phyloP scores from a whole-genome alignment of 2,888 invertebrate species.

The Teinopalpus imperialis region DNA sequence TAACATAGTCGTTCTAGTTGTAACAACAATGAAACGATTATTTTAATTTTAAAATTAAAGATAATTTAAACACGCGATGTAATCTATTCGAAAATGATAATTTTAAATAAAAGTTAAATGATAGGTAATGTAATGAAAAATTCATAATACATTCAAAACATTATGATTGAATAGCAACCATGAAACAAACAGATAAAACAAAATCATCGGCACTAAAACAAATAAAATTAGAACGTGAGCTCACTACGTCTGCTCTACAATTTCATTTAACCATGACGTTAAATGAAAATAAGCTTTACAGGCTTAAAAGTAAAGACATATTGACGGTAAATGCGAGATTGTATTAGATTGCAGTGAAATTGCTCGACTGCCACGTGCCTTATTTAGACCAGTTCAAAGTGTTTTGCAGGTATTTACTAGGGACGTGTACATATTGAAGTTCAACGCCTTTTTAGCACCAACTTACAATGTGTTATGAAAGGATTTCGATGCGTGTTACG shows the following conservation, averaged over 20 bases:
- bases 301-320: slow-evolving; percentile 28
- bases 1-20: no score
- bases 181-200: slow-evolving; percentile 20
- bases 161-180: slow-evolving; percentile 1
- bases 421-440: slow-evolving; percentile 26
- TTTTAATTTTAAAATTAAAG: no score
- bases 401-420: slow-evolving; percentile 48
- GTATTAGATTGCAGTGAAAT: slow-evolving; percentile 54
- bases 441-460: no score
- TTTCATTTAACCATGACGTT: slow-evolving; percentile 9
- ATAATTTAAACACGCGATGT: no score
- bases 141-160: no score
- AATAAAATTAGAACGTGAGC: slow-evolving; percentile 64
- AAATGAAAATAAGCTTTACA: slow-evolving; percentile 33
- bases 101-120: no score
- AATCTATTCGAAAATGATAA: no score
- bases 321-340: slow-evolving; percentile 33
- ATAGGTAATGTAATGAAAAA: no score
- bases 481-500: no score
- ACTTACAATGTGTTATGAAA: no score
- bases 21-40: no score
- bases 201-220: slow-evolving; percentile 66
- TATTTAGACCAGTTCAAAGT: slow-evolving; percentile 48
- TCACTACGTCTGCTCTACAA: slow-evolving; percentile 40
- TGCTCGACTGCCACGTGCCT: slow-evolving; percentile 51